Percentiles rank a stretch among this genome's conserved stretches.
phyloP scores from a whole-genome alignment of 2,113 vertebrate species.

The Blennius ocellaris region DNA sequence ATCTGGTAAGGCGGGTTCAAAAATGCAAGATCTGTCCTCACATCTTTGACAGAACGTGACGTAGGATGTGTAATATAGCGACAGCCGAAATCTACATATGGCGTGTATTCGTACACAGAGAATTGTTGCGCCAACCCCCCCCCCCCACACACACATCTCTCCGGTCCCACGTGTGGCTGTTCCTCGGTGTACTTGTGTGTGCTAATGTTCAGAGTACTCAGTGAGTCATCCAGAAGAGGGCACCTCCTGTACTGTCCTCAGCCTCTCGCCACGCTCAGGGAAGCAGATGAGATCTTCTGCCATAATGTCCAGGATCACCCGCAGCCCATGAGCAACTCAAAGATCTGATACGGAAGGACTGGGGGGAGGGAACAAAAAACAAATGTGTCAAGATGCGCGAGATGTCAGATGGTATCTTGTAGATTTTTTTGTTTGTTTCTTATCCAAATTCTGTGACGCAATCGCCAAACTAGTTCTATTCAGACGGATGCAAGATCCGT shows the following conservation, averaged over 20 bases:
- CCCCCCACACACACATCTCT: background rate
- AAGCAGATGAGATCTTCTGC: slow-evolving; percentile 36
- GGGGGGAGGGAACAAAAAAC: too few species aligned
- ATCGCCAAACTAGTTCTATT: too few species aligned
- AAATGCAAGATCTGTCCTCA: background rate
- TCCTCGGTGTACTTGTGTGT: background rate
- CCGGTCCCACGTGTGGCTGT: slow-evolving; percentile 1
- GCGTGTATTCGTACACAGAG: background rate
- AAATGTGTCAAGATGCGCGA: too few species aligned
- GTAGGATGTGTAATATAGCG: background rate
- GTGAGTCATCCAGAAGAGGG: slow-evolving; percentile 61
- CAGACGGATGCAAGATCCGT: too few species aligned
- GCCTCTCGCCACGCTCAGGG: slow-evolving; percentile 42
- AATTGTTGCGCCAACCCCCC: slow-evolving; percentile 21
- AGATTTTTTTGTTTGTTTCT: too few species aligned
- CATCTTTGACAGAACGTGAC: background rate
- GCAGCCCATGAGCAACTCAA: slow-evolving; percentile 18
- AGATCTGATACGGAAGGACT: slow-evolving; percentile 3
- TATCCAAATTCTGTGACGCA: too few species aligned
- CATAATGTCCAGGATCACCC: slow-evolving; percentile 33
- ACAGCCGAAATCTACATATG: slow-evolving; percentile 6
- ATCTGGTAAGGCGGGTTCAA: background rate
- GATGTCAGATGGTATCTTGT: too few species aligned
- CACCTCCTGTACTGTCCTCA: slow-evolving; percentile 51
- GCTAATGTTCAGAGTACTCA: slow-evolving; percentile 13